These are phyloP conservation scores for Hydropsyche betteni DNA, from an alignment of 2,888 invertebrate species.

Conservation along the genomic window DNA sequence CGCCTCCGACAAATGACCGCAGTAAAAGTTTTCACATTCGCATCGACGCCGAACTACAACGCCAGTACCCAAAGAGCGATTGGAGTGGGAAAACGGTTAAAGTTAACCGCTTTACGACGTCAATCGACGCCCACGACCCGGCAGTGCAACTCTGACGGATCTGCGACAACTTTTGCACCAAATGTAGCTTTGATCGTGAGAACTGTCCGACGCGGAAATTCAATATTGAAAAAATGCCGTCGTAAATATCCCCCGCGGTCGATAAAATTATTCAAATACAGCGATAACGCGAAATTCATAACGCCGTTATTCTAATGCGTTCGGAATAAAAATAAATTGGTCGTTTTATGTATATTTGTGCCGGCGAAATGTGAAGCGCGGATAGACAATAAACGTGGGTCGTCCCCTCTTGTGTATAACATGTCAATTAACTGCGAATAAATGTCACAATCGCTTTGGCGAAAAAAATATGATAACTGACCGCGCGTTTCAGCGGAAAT, in stretches of 20 bases:
- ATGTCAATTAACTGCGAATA: constrained; percentile 21
- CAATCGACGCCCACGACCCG: not conserved
- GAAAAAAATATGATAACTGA: no score
- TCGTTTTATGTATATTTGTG: not conserved
- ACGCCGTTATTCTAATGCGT: constrained; percentile 18
- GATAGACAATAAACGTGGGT: constrained; percentile 27
- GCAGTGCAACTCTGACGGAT: not conserved
- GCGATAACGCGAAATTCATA: not conserved
- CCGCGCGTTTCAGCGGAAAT: no score
- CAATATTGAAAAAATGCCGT: not conserved
- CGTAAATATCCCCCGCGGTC: not conserved
- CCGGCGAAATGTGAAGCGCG: constrained; percentile 1
- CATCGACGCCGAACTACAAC: no score
- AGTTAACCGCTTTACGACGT: constrained; percentile 28
- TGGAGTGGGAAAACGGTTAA: constrained; percentile 19
- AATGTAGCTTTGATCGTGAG: not conserved
- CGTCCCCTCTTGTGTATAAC: constrained; percentile 9
- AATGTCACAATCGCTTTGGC: constrained; percentile 3
- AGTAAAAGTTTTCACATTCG: no score
- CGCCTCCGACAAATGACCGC: no score
- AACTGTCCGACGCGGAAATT: not conserved
- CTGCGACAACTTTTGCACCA: not conserved
- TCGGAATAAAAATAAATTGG: constrained; percentile 2
- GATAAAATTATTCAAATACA: constrained; percentile 23
- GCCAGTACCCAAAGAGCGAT: not conserved